Conservation (phyloP, 2,888 invertebrate species). For the Sarcophaga rosellei region DNA sequence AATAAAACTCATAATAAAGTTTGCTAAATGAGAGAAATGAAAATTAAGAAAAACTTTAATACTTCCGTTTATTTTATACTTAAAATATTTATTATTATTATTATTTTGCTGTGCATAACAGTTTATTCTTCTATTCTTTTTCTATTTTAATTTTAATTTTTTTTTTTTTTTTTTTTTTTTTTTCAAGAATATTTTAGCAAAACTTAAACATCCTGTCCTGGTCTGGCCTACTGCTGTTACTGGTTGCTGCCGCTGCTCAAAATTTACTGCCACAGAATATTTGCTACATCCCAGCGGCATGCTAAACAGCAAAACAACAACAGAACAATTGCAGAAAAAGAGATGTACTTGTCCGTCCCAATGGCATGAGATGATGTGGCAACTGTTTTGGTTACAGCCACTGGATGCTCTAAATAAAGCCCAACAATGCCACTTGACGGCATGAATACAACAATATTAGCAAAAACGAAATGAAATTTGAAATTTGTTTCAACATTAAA, state of each 20-base stretch:
- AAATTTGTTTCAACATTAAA: background rate
- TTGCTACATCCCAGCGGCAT: background rate
- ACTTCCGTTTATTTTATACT: conserved; percentile 44
- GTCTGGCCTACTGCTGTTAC: too few relatives aligned
- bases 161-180: too few relatives aligned
- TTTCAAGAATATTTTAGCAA: too few relatives aligned
- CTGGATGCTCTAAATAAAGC: background rate
- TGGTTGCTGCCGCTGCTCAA: too few relatives aligned
- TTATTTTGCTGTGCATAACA: too few relatives aligned
- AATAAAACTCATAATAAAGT: conserved; percentile 34
- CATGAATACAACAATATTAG: background rate
- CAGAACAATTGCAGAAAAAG: background rate
- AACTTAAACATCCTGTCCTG: too few relatives aligned
- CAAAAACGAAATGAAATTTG: background rate
- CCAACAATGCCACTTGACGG: background rate
- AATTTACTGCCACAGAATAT: background rate
- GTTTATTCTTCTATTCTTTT: too few relatives aligned
- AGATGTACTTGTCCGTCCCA: background rate
- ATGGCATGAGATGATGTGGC: background rate
- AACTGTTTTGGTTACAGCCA: background rate
- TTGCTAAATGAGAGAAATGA: conserved; percentile 4
- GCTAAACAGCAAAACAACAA: background rate
- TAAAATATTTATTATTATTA: conserved; percentile 42
- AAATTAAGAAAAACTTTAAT: conserved; percentile 31
- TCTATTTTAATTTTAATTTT: too few relatives aligned